Base-by-base conservation (phyloP, 2,888 invertebrate species). In the Cataglyphis rosenhaueri region DNA sequence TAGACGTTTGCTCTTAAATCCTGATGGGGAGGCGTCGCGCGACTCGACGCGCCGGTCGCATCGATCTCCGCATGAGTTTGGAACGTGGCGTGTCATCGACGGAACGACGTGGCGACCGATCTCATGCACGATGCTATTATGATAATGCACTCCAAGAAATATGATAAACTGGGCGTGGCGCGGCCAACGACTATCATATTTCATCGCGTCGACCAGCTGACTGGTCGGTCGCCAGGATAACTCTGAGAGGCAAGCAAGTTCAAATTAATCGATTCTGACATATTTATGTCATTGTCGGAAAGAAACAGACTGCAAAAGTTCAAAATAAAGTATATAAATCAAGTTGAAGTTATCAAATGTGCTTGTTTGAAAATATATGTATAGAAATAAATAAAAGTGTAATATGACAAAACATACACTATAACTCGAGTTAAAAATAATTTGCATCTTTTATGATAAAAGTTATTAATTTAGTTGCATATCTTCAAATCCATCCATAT, bases 101-200 rank as follows among this genome's bases (percentile, higher is more conserved):
- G 71, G 55, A 55, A 65, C 85, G 81, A 86, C 57, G 82, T 25
- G 35, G 10, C 78, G 78, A 52, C 66, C 82, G 88, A 90, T 89
- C 90, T 81, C 82, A 87, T 86, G 87, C 85, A 84, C 87, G 88
- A 89, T 84, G 84, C 87, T 87, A 92, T 92, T 92, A 92, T 92
- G 92, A 90, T 92, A 92, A 92, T 91, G 87, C 84, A 78, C 84
- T 79, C 73, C 87, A 84, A 84, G 90, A 83, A 86, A 88, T 85
- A 87, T 84, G 87, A 85, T 88, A 90, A 90, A 86, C 90, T 89
- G 86, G 91, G 88, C 87, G 89, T 89, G 89, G 88, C 82, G 71
- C 84, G 85, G 75, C 87, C 82, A 84, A 83, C 91, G 91, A 92
- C 92, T 90, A 92, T 89, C 92, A 91, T 92, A 92, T 91, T 92